Conservation (phyloP, 2,888 invertebrate genomes). For the Thyatira batis region DNA sequence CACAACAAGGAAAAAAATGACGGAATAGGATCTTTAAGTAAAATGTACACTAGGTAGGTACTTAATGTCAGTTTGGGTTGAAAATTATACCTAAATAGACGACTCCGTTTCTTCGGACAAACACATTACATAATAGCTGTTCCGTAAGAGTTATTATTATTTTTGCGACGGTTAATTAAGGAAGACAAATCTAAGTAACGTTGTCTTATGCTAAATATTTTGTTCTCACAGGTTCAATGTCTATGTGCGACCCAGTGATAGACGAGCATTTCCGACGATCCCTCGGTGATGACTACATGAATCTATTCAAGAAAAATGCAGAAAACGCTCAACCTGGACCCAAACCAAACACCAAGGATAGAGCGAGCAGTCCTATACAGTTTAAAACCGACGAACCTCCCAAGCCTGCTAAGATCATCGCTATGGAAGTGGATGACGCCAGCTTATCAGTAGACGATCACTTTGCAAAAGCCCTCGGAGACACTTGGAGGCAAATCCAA, state of each 20-base stretch:
- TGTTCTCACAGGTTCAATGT: constrained; percentile 82
- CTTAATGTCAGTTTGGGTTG: too few species aligned
- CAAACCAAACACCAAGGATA: constrained; percentile 74
- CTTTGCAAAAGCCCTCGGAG: constrained; percentile 94
- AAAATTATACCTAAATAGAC: too few species aligned
- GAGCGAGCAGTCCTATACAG: constrained; percentile 76
- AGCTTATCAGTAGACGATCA: constrained; percentile 92
- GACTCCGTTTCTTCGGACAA: too few species aligned
- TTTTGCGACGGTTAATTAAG: too few species aligned
- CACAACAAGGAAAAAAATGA: too few species aligned
- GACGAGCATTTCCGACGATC: constrained; percentile 98
- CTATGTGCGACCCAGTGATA: constrained; percentile 94
- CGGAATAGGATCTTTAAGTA: too few species aligned
- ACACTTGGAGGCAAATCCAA: constrained; percentile 90
- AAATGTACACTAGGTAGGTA: too few species aligned
- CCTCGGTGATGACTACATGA: constrained; percentile 91
- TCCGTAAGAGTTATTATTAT: too few species aligned
- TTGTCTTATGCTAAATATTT: background rate
- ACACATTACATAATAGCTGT: too few species aligned
- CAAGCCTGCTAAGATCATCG: constrained; percentile 70
- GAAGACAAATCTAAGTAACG: too few species aligned
- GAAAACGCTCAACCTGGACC: constrained; percentile 53
- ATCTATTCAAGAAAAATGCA: constrained; percentile 84
- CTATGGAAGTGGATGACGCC: constrained; percentile 83
- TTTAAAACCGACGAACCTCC: constrained; percentile 65